These are phyloP conservation scores for Hermodice carunculata DNA, from an alignment of 2,888 invertebrate species.

Conservation along the genomic window DNA sequence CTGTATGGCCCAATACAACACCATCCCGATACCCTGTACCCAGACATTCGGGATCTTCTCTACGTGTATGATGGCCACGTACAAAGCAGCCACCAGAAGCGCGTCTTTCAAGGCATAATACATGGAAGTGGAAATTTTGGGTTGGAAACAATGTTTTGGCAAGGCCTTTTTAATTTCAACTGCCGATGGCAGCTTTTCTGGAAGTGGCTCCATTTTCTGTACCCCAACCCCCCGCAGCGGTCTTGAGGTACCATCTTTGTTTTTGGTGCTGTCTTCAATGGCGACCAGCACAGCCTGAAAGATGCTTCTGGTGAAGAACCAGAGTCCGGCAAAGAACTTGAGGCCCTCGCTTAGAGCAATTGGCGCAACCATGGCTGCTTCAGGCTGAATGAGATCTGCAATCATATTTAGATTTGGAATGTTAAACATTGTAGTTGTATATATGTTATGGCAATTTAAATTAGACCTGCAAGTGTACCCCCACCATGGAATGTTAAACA, in stretches of 20 bases:
- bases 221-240: too few species aligned
- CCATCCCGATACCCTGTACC: constrained; percentile 10
- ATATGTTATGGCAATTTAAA: too few species aligned
- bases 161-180: constrained; percentile 58
- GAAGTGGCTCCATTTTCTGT: too few species aligned
- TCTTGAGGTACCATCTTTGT: too few species aligned
- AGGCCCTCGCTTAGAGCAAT: too few species aligned
- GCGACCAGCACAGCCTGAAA: constrained; percentile 18
- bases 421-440: too few species aligned
- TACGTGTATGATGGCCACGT: constrained; percentile 21
- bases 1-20: constrained; percentile 55
- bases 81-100: constrained; percentile 43
- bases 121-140: constrained; percentile 49
- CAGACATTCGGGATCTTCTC: constrained; percentile 27
- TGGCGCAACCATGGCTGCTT: too few species aligned
- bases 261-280: too few species aligned
- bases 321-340: constrained; percentile 28
- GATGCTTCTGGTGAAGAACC: constrained; percentile 31
- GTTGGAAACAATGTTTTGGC: constrained; percentile 58
- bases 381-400: too few species aligned
- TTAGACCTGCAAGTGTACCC: too few species aligned
- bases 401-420: too few species aligned
- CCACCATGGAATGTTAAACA: too few species aligned
- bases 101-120: constrained; percentile 57
- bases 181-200: constrained; percentile 51